phyloP scores from a whole-genome alignment of 2,888 invertebrate genomes.

The Clostera curtula region DNA sequence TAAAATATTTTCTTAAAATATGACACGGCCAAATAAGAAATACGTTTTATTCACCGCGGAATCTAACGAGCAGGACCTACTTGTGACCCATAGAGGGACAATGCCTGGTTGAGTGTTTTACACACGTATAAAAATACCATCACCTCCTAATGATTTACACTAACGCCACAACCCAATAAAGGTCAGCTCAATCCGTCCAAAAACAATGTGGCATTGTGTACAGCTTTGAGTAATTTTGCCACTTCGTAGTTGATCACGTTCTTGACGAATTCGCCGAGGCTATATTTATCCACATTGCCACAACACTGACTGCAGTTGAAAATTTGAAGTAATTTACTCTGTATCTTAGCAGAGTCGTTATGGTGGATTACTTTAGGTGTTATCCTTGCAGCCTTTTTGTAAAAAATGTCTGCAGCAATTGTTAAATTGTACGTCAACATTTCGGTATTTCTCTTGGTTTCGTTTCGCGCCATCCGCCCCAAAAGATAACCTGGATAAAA shows the following conservation, averaged over 20 bases:
- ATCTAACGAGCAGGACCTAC: no score
- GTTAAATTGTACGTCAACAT: constrained; percentile 49
- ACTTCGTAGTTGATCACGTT: constrained; percentile 46
- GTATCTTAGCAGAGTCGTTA: constrained; percentile 45
- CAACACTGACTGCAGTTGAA: constrained; percentile 43
- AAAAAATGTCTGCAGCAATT: constrained; percentile 40
- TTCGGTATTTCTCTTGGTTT: constrained; percentile 38
- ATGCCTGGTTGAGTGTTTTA: no score
- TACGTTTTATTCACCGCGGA: no score
- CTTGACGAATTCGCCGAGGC: constrained; percentile 45
- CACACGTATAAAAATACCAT: no score
- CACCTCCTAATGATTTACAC: not conserved
- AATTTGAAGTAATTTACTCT: constrained; percentile 36
- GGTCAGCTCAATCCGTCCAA: constrained; percentile 57
- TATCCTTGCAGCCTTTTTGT: constrained; percentile 48
- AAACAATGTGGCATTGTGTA: constrained; percentile 49
- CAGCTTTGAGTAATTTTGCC: constrained; percentile 40
- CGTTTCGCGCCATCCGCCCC: constrained; percentile 47
- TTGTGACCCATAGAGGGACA: no score
- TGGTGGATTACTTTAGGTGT: constrained; percentile 51
- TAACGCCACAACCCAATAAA: constrained; percentile 1
- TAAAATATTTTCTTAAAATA: no score
- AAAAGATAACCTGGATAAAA: constrained; percentile 52
- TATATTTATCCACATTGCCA: constrained; percentile 36
- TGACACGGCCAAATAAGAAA: no score